phyloP scores from a whole-genome alignment of 2,113 vertebrate genomes.

The Talpa occidentalis region DNA sequence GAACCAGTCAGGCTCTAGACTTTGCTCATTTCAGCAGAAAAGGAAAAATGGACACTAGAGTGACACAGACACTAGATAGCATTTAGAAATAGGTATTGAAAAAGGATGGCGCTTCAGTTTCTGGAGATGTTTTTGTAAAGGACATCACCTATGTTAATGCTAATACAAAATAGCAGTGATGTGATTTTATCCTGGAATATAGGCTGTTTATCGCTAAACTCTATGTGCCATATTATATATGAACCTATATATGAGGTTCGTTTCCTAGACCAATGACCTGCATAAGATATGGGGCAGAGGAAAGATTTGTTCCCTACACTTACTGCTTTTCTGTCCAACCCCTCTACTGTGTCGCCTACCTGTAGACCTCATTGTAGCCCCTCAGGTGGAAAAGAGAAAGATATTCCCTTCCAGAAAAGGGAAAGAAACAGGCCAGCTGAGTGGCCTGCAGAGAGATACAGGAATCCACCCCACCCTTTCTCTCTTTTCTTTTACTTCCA shows the following conservation, averaged over 20 bases:
- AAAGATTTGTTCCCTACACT: background rate
- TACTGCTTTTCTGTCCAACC: accelerated
- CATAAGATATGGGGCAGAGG: accelerated
- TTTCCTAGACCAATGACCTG: background rate
- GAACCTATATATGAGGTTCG: background rate
- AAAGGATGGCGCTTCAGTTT: background rate
- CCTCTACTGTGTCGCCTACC: accelerated
- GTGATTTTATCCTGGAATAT: background rate
- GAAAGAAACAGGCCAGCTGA: no score
- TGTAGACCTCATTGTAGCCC: background rate
- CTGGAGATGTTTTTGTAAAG: background rate
- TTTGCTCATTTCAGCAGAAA: background rate
- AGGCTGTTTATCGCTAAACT: background rate
- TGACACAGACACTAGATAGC: background rate
- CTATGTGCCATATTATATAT: background rate
- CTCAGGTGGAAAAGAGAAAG: background rate
- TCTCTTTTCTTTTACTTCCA: background rate
- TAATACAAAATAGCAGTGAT: background rate
- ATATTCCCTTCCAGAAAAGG: no score
- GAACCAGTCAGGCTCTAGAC: background rate
- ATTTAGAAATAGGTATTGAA: background rate
- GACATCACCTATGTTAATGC: background rate
- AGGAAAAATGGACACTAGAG: background rate
- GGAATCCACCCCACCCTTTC: background rate
- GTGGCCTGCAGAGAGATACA: background rate